Conservation (phyloP, 2,113 vertebrate genomes). For the Phyllostomus discolor region DNA sequence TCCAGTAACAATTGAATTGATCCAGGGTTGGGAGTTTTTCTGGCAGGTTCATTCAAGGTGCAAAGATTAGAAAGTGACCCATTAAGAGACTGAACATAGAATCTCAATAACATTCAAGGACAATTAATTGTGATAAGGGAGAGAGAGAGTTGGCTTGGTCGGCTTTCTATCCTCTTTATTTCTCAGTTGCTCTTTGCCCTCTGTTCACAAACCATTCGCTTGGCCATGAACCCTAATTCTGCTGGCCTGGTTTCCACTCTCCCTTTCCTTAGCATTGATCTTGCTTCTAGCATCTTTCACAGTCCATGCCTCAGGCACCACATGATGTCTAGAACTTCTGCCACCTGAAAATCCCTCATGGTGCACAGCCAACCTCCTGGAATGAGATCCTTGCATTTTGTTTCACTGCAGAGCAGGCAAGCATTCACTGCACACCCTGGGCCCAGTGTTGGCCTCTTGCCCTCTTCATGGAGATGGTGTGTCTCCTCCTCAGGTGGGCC, state of each 20-base stretch:
- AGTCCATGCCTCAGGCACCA: neutral
- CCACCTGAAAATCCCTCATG: neutral
- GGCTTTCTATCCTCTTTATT: neutral
- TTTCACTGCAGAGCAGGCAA: neutral
- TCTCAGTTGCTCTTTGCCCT: neutral
- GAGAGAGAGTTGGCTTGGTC: neutral
- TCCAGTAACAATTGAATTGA: neutral
- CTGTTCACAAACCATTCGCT: neutral
- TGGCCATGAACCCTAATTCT: neutral
- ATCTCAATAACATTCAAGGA: neutral
- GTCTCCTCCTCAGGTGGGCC: neutral
- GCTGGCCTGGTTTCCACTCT: neutral
- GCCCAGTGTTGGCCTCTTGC: neutral
- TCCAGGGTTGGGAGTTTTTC: neutral
- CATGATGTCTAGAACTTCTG: neutral
- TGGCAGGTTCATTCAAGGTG: neutral
- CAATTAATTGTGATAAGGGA: neutral
- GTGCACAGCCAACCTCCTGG: neutral
- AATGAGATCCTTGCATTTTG: neutral
- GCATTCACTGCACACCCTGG: neutral
- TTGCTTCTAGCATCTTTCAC: neutral
- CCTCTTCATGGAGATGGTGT: neutral
- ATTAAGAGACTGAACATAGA: neutral
- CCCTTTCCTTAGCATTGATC: neutral
- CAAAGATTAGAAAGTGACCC: neutral